These are phyloP conservation scores for Oostethus manadensis DNA, from an alignment of 2,113 vertebrate genomes.

Conservation along the genomic window DNA sequence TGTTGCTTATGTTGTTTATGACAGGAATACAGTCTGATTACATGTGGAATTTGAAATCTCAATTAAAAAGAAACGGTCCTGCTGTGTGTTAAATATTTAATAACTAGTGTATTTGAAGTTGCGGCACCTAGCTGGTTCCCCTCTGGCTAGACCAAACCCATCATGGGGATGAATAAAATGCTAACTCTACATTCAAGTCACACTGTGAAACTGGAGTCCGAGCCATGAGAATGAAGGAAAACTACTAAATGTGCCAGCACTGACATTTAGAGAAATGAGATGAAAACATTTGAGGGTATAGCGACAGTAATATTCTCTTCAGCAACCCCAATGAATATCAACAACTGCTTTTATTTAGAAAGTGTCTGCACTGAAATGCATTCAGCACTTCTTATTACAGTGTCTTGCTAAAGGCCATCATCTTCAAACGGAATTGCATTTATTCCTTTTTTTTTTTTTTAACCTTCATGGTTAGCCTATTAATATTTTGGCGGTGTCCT, in stretches of 20 bases:
- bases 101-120: slow-evolving; percentile 16
- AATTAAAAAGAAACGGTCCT: neutral
- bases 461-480: slow-evolving; percentile 17
- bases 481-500: slow-evolving; percentile 25
- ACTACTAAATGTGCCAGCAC: slow-evolving; percentile 48
- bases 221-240: slow-evolving; percentile 47
- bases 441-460: neutral
- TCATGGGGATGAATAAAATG: slow-evolving; percentile 25
- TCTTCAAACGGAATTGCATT: too few relatives aligned
- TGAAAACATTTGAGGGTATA: slow-evolving; percentile 56
- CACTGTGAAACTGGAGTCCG: slow-evolving; percentile 33
- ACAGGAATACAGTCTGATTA: neutral
- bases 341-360: slow-evolving; percentile 33
- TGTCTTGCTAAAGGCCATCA: slow-evolving; percentile 16
- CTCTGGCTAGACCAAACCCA: slow-evolving; percentile 31
- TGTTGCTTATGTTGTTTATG: too few relatives aligned
- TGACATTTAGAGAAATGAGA: slow-evolving; percentile 70
- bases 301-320: slow-evolving; percentile 44
- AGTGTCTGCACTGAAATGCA: slow-evolving; percentile 22
- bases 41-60: neutral
- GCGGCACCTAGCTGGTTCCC: slow-evolving; percentile 11
- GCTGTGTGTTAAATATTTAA: slow-evolving; percentile 15
- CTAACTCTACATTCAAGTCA: slow-evolving; percentile 32
- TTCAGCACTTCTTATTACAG: neutral
- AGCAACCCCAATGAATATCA: slow-evolving; percentile 41